Base-by-base conservation (phyloP, 2,888 invertebrate genomes). In the Yponomeuta cagnagella region DNA sequence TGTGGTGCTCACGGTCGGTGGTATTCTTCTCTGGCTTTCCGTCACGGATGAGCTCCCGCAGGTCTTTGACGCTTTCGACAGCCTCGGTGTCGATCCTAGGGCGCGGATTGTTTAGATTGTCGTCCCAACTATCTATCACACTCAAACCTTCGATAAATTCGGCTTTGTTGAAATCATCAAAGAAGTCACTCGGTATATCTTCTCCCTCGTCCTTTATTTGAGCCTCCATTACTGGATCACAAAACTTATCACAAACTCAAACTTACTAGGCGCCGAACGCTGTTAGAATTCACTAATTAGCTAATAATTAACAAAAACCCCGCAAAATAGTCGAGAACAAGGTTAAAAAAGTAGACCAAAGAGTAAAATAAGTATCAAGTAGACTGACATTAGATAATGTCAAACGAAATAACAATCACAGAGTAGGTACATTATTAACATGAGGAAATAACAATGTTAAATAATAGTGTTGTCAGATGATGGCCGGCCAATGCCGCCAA, bases 161-260 rank as follows among this genome's bases (percentile, higher is more conserved):
- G 10, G 88, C 90, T 75, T 86, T 91, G 72, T 74, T 80, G 77
- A 92, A 91, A 74, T 91, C 91, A 74, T 92, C 92, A 76, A 92
- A 91, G 77, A 91, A 91, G 81, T 91, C 90, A 82, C 90, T 91
- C 6, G 91, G 88, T 73, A 92, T 80, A 75, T 91, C 90, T 76
- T 91, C 91, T 63, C 78, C 77, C 58, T 85, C 87, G 31, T 80
- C 31, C 15, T 58, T 58, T 58, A 58, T 3, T 58, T 58, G 15
- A 58, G 12, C 65, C 31, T 30, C 65, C 33, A 65, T 65, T 23
- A 15, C 52, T 10, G 52, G 37, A 37, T 37, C 37, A 37, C 8
- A 43, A 43, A 33, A 33, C 33, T 33, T 33, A 58, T 15, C 12
- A 58, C 12, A 15, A 15, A 12, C 4, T 8, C 4, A 52, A 52